A percentile compares a stretch with the other conserved stretches of the same genome.
These are phyloP conservation scores for Axis porcinus DNA, from an alignment of 2,113 vertebrate species.

Conservation along the genomic window DNA sequence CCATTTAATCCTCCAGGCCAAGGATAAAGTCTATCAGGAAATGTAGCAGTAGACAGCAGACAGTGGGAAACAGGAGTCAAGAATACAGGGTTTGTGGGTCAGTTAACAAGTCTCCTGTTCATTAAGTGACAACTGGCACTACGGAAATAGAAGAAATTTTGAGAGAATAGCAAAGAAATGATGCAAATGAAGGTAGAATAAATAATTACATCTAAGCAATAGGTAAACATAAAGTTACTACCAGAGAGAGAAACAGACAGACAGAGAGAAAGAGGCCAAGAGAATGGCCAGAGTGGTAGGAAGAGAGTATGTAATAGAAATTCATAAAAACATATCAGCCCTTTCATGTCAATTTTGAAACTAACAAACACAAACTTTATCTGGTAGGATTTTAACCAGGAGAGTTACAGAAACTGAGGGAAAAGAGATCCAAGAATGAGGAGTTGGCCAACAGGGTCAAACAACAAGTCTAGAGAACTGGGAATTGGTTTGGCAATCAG, in stretches of 20 bases:
- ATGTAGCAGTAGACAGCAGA: background rate
- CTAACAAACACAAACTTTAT: background rate
- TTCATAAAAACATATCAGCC: background rate
- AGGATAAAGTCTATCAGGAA: background rate
- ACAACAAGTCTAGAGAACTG: background rate
- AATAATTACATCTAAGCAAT: background rate
- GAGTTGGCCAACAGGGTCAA: conserved; percentile 46
- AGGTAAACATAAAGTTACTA: background rate
- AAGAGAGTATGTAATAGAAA: background rate
- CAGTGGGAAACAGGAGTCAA: background rate
- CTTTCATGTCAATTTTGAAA: conserved; percentile 21
- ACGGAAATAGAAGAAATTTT: background rate
- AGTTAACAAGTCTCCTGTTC: background rate
- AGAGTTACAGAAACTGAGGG: background rate
- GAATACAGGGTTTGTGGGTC: background rate
- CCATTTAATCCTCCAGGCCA: background rate
- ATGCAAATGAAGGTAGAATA: background rate
- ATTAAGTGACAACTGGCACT: background rate
- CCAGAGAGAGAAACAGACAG: background rate
- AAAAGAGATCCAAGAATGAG: conserved; percentile 37
- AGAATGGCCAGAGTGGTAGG: background rate
- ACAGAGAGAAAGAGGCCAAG: background rate
- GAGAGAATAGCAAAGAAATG: background rate
- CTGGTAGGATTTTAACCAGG: conserved; percentile 21
- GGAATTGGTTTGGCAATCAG: conserved; percentile 40